These are phyloP conservation scores for Plebejus argus DNA, from an alignment of 2,888 invertebrate species.

Conservation along the genomic window DNA sequence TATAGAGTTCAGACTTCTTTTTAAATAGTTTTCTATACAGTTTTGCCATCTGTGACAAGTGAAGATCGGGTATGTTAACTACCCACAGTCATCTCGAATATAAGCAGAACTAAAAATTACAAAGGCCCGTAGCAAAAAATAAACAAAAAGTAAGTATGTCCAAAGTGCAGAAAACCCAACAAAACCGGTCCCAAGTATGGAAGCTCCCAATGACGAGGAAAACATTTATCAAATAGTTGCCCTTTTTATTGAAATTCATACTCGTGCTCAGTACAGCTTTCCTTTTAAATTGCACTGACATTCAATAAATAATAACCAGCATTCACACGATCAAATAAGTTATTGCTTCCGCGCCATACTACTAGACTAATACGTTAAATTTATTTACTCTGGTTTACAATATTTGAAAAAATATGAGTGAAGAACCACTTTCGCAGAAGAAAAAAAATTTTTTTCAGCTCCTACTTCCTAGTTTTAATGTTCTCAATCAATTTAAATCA, in stretches of 20 bases:
- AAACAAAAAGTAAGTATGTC: constrained; percentile 43
- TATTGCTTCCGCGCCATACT: neutral
- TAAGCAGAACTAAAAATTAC: constrained; percentile 19
- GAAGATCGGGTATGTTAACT: neutral
- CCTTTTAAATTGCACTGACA: constrained; percentile 25
- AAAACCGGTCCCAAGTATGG: constrained; percentile 63
- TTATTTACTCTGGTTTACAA: neutral
- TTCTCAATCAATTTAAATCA: neutral
- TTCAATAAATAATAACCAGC: constrained; percentile 4
- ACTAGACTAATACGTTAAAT: neutral
- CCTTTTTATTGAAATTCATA: constrained; percentile 47
- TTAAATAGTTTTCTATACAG: too few species aligned
- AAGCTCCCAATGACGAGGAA: constrained; percentile 55
- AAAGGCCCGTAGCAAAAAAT: constrained; percentile 35
- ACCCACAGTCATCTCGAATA: constrained; percentile 2
- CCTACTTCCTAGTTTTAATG: neutral
- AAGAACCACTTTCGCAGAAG: too few species aligned
- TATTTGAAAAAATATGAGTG: too few species aligned
- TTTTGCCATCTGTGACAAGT: neutral
- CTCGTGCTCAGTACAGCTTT: constrained; percentile 15
- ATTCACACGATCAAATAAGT: constrained; percentile 7
- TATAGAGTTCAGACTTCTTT: too few species aligned
- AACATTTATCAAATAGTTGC: constrained; percentile 62
- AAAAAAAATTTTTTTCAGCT: too few species aligned
- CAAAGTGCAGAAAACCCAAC: constrained; percentile 57